Base-by-base conservation (phyloP, 2,888 invertebrate species). In the Cantharis flavilabris region DNA sequence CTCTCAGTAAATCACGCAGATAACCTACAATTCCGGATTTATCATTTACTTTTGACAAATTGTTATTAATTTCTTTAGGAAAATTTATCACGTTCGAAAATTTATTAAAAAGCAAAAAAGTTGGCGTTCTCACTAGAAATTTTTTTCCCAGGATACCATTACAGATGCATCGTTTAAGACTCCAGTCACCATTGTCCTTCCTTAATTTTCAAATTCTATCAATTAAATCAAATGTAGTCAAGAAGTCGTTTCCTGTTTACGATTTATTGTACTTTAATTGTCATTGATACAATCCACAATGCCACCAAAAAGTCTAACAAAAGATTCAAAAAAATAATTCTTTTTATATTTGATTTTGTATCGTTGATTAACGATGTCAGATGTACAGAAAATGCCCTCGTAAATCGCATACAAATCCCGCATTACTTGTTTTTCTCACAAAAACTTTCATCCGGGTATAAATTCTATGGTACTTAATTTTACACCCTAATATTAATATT, bases 1-100 rank as follows among this genome's bases (percentile, higher is more conserved):
- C 84, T 84, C 84, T 82, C 84, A 85, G 82, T 87, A 88, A 88
- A 88, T 87, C 88, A 87, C 84, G 81, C 82, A 84, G 86, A 86
- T 86, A 86, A 86, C 82, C 84, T 83, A 81, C 76, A 79, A 83
- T 82, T 80, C 83, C 84, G 84, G 84, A 84, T 85, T 84, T 83
- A 84, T 83, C 83, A 83, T 84, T 84, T 84, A 84, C 84, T 84
- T 49, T 83, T 84, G 85, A 85, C 85, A 84, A 84, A 85, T 79
- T 79, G 77, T 76, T 77, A 77, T 77, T 76, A 77, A 79, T 79
- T 79, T 74, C 69, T 14, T 69, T 71, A 26, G 23, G 69, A 71
- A 69, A 73, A 77, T 77, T 79, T 79, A 71, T 75, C 77, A 20
- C 65, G 18, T 69, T 72, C 49, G 49, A 49, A 13, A 49, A 49